Base-by-base conservation (phyloP, 1,140 invertebrate species). In the Schlechtendalia chinensis region DNA sequence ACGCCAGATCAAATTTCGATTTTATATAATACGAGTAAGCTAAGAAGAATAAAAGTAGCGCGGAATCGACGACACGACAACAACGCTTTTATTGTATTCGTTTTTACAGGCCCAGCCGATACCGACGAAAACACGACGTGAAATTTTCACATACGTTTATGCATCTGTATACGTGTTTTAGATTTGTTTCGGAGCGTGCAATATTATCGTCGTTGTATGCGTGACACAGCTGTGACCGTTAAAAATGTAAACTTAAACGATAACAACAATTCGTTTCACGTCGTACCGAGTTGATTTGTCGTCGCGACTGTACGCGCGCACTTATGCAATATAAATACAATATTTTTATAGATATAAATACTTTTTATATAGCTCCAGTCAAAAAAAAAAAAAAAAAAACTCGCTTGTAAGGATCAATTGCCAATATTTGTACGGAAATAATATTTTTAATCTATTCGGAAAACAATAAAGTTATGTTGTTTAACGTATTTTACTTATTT, bases 1-100 rank as follows among this genome's bases (percentile, higher is more conserved):
- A 74, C 59, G 54, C 29, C 72, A 75, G 72, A 75, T 75, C 72
- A 59, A 59, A 75, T 75, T 39, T 75, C 22, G 29, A 75, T n/a
- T 58, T 32, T 58, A 74, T 39, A 39, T 39, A 39, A n/a, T n/a
- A n/a, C n/a, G n/a, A n/a, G n/a, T n/a, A n/a, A n/a, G n/a, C n/a
- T n/a, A n/a, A n/a, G n/a, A n/a, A n/a, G n/a, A n/a, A n/a, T n/a
- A n/a, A n/a, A n/a, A n/a, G n/a, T n/a, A n/a, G n/a, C n/a, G n/a
- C n/a, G n/a, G n/a, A n/a, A n/a, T n/a, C n/a, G 29, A 72, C 47
- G 69, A 54, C 50, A 72, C 50, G 16, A 69, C 47, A 6, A 69
- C 50, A 69, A 72, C 14, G 24, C 29, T 72, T 29, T 54, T 59
- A 22, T 77, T 24, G 59, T 77, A 47, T 12, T 50, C 47, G 11